phyloP scores from a whole-genome alignment of 2,888 invertebrate genomes.

The Chymomyza caudatula region DNA sequence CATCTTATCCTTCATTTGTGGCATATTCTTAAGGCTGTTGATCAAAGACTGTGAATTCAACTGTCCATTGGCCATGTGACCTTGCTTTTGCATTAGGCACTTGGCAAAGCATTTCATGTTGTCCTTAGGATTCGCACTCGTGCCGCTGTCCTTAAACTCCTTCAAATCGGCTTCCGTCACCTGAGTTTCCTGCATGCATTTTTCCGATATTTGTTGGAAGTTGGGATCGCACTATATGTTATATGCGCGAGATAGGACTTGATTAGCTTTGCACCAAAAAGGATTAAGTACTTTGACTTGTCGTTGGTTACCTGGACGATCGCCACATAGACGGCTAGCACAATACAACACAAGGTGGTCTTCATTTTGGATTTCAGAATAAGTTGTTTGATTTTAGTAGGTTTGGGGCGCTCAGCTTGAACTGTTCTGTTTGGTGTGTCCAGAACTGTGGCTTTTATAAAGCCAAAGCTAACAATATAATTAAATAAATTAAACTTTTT shows the following conservation, averaged over 20 bases:
- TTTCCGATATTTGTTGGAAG: conserved; percentile 51
- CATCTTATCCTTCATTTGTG: conserved; percentile 53
- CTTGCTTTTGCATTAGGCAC: conserved; percentile 72
- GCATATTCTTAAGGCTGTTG: conserved; percentile 37
- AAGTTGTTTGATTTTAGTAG: not conserved
- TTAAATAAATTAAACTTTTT: conserved; percentile 58
- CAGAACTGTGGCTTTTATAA: conserved; percentile 41
- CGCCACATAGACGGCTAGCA: conserved; percentile 37
- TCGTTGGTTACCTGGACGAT: conserved; percentile 52
- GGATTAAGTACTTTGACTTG: not conserved
- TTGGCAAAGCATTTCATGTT: conserved; percentile 68
- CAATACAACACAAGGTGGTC: conserved; percentile 36
- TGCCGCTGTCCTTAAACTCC: conserved; percentile 43
- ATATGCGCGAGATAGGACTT: not conserved
- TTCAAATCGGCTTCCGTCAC: conserved; percentile 51
- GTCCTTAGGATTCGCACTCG: conserved; percentile 46
- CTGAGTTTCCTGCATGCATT: conserved; percentile 56
- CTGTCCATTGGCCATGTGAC: conserved; percentile 59
- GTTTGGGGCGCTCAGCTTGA: not conserved
- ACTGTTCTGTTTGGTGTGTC: conserved; percentile 18
- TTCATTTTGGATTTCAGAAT: conserved; percentile 49
- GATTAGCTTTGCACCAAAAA: not conserved
- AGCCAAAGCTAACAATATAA: conserved; percentile 28
- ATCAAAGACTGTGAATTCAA: conserved; percentile 53
- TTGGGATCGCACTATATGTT: conserved; percentile 52